These are phyloP conservation scores for Drosophila hydei DNA, from an alignment of 1,140 invertebrate species.

Conservation along the genomic window DNA sequence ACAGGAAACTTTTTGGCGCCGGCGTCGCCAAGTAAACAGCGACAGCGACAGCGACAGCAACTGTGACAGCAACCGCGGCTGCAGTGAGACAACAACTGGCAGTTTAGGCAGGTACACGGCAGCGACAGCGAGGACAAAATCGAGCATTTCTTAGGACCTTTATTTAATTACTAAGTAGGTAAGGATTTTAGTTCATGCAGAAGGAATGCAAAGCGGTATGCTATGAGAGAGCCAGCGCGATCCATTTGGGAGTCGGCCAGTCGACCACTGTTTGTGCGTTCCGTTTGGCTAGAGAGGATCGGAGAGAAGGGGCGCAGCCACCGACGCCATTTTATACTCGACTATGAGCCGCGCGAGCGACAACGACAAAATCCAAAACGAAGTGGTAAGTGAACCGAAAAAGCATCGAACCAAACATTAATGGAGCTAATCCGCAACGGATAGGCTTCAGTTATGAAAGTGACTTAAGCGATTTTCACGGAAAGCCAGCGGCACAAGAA, in stretches of 20 bases:
- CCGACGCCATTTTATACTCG: slow-evolving; percentile 77
- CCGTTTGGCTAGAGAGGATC: slow-evolving; percentile 75
- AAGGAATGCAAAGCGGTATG: background rate
- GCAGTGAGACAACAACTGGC: slow-evolving; percentile 71
- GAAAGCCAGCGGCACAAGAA: slow-evolving; percentile 28
- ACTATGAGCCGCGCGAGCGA: slow-evolving; percentile 74
- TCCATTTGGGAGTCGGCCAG: slow-evolving; percentile 83
- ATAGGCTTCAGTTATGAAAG: slow-evolving; percentile 29
- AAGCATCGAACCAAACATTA: no score
- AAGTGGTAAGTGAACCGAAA: slow-evolving; percentile 31
- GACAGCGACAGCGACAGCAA: slow-evolving; percentile 57
- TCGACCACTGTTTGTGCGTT: slow-evolving; percentile 79
- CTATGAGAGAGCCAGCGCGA: slow-evolving; percentile 42
- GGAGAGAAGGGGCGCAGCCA: slow-evolving; percentile 49
- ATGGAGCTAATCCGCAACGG: background rate
- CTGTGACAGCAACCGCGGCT: slow-evolving; percentile 56
- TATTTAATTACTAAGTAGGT: background rate
- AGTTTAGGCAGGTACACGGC: slow-evolving; percentile 51
- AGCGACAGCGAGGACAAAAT: slow-evolving; percentile 36
- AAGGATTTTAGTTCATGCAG: slow-evolving; percentile 55
- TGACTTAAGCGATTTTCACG: slow-evolving; percentile 47
- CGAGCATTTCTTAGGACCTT: no score
- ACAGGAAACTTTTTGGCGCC: slow-evolving; percentile 39
- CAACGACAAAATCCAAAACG: slow-evolving; percentile 53
- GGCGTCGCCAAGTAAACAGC: slow-evolving; percentile 72